These are phyloP conservation scores for Huso huso DNA, from an alignment of 2,797 vertebrate species.

Conservation along the genomic window DNA sequence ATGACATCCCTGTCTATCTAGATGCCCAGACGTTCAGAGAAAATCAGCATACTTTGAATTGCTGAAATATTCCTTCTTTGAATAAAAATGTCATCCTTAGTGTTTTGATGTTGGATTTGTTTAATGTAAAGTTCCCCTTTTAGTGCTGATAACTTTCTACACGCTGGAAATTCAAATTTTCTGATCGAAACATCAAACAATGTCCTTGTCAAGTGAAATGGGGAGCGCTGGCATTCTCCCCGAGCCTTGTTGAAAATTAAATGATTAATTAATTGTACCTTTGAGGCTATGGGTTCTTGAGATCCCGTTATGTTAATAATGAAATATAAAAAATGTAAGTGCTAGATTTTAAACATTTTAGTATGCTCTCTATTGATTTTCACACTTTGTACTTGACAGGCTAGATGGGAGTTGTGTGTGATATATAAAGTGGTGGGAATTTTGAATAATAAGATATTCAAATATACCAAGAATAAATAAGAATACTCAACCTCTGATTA, in stretches of 20 bases:
- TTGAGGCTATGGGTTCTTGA: slow-evolving; percentile 29
- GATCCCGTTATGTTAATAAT: slow-evolving; percentile 11
- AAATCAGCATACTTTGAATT: slow-evolving; percentile 53
- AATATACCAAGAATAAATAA: too few species aligned
- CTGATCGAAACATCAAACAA: slow-evolving; percentile 54
- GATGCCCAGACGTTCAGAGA: slow-evolving; percentile 54
- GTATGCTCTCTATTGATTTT: too few species aligned
- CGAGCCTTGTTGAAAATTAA: slow-evolving; percentile 39
- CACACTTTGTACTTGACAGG: too few species aligned
- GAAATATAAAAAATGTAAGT: not conserved
- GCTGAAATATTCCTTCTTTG: slow-evolving; percentile 60
- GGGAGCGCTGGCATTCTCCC: slow-evolving; percentile 57
- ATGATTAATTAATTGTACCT: slow-evolving; percentile 68
- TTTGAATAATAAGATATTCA: too few species aligned
- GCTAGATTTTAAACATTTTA: too few species aligned
- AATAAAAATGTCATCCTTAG: slow-evolving; percentile 61
- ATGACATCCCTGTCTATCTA: slow-evolving; percentile 60
- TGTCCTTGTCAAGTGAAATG: slow-evolving; percentile 33
- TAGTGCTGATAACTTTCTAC: slow-evolving; percentile 62
- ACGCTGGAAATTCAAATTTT: slow-evolving; percentile 59
- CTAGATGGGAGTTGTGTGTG: too few species aligned
- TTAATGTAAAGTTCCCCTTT: slow-evolving; percentile 68
- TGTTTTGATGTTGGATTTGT: slow-evolving; percentile 64
- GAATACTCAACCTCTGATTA: too few species aligned
- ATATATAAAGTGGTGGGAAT: too few species aligned